Evolutionary conservation across 2,888 invertebrate genomes (phyloP).

Genomic region (Scaptomyza caliginosa): DNA sequence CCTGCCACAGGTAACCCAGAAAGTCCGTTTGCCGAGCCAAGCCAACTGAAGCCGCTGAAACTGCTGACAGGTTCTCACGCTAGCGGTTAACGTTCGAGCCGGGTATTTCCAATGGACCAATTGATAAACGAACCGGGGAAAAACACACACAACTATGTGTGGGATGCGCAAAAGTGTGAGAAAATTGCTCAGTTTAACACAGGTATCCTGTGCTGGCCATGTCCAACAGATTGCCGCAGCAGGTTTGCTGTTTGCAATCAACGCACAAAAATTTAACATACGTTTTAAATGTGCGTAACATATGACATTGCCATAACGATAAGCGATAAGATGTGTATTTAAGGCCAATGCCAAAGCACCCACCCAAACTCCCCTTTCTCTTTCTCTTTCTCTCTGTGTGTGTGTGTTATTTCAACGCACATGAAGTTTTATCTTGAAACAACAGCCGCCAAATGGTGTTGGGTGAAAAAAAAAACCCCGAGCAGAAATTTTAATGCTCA

Average conservation of each 20-base stretch:
- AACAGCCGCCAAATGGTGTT: constrained; percentile 62
- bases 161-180: constrained; percentile 1
- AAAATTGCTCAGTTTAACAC: constrained; percentile 36
- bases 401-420: constrained; percentile 75
- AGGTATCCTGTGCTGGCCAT: neutral
- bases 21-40: too few species aligned
- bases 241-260: constrained; percentile 46
- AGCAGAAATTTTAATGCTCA: constrained; percentile 73
- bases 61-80: constrained; percentile 72
- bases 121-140: constrained; percentile 68
- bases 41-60: too few species aligned
- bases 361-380: constrained; percentile 1
- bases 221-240: neutral
- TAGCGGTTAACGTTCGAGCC: constrained; percentile 24
- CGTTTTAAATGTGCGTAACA: constrained; percentile 82
- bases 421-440: constrained; percentile 78
- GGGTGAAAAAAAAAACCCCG: constrained; percentile 7
- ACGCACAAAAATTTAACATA: constrained; percentile 79
- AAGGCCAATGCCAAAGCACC: constrained; percentile 25
- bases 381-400: neutral
- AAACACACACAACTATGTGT: constrained; percentile 59
- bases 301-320: constrained; percentile 77
- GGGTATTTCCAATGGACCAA: constrained; percentile 70
- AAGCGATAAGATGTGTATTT: constrained; percentile 55
- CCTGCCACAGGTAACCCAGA: constrained; percentile 35